These are phyloP conservation scores for Porites cylindrica DNA, from an alignment of 92 coral and sea anemone species.

Conservation along the genomic window DNA sequence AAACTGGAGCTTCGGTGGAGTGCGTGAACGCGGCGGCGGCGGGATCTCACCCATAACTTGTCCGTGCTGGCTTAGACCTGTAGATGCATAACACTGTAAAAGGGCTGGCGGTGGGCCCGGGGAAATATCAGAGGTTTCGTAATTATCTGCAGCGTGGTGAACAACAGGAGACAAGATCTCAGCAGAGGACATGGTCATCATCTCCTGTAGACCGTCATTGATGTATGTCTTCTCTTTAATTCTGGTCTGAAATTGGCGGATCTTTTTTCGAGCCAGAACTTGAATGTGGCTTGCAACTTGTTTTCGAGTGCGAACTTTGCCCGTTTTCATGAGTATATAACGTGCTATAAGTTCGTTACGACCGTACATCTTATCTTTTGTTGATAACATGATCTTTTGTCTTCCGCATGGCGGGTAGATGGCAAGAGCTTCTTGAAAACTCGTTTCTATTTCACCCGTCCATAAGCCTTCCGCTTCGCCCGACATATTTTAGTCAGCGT, in stretches of 20 bases:
- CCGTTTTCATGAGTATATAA: slow-evolving; percentile 97
- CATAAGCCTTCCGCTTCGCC: slow-evolving; percentile 94
- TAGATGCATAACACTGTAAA: slow-evolving; percentile 30
- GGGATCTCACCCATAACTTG: slow-evolving; percentile 29
- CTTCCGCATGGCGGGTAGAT: slow-evolving; percentile 99
- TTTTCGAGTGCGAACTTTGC: slow-evolving; percentile 96
- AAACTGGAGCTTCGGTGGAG: slow-evolving; percentile 79
- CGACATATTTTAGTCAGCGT: slow-evolving; percentile 25
- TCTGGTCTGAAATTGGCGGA: slow-evolving; percentile 91
- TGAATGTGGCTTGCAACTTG: slow-evolving; percentile 99
- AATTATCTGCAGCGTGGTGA: slow-evolving; percentile 61
- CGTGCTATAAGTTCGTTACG: slow-evolving; percentile 97
- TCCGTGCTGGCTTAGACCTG: slow-evolving; percentile 41
- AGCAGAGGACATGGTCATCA: slow-evolving; percentile 93
- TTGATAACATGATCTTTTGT: slow-evolving; percentile 98
- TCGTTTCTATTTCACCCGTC: slow-evolving; percentile 98
- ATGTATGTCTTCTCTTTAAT: slow-evolving; percentile 78
- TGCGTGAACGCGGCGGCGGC: slow-evolving; percentile 35
- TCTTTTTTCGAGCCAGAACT: slow-evolving; percentile 95
- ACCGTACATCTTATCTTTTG: slow-evolving; percentile 99
- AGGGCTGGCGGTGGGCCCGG: slow-evolving; percentile 46
- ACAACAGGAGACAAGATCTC: slow-evolving; percentile 86
- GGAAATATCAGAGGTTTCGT: slow-evolving; percentile 29
- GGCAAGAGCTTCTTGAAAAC: slow-evolving; percentile 98
- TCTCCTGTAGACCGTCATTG: slow-evolving; percentile 83